Evolutionary conservation across 2,888 invertebrate species (phyloP).

Genomic region (Argynnis bischoffii): DNA sequence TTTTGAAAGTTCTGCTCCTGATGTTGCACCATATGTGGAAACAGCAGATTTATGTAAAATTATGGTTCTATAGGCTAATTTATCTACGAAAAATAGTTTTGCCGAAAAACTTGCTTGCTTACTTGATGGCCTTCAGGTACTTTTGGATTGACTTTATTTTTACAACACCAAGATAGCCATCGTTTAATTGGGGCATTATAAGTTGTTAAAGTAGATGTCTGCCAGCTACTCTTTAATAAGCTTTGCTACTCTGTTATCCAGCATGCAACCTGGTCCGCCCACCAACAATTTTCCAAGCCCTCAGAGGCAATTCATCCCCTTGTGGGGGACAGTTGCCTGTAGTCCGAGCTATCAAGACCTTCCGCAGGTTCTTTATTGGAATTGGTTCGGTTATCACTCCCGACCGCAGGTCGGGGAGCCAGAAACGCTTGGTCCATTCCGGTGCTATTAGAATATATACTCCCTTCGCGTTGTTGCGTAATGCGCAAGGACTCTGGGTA

Average conservation of each 20-base stretch:
- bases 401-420: conserved; percentile 41
- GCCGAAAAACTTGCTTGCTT: conserved; percentile 27
- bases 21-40: conserved; percentile 21
- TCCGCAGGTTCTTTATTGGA: no score
- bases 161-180: no score
- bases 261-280: no score
- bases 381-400: conserved; percentile 23
- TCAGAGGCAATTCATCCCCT: no score
- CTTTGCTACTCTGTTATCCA: no score
- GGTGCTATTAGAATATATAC: conserved; percentile 31
- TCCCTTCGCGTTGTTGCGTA: conserved; percentile 17
- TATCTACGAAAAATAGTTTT: conserved; percentile 25
- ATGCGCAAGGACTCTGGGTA: conserved; percentile 41
- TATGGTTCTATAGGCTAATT: conserved; percentile 30
- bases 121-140: conserved; percentile 32
- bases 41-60: conserved; percentile 34
- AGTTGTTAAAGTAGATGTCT: no score
- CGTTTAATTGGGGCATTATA: no score
- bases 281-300: no score
- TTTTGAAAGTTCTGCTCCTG: conserved; percentile 14
- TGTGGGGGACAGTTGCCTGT: no score
- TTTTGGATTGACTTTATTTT: no score
- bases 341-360: no score
- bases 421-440: conserved; percentile 32
- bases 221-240: no score